These are phyloP conservation scores for Ditylenchus weischeri DNA, from an alignment of 2,888 invertebrate genomes.

Conservation along the genomic window DNA sequence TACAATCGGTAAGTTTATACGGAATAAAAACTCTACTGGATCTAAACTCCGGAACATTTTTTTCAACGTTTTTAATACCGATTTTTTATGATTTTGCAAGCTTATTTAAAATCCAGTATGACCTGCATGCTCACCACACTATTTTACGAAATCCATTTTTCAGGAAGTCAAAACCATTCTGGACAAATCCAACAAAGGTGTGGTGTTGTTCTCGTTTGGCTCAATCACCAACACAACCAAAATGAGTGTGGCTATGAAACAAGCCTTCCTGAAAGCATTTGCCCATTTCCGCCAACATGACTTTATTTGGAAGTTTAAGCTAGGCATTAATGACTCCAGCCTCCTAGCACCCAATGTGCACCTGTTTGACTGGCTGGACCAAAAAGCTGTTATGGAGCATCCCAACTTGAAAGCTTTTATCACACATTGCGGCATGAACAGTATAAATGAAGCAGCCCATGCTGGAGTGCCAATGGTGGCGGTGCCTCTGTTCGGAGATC, in stretches of 20 bases:
- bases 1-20: not conserved
- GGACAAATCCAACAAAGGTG: slow-evolving; percentile 21
- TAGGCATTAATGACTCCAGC: slow-evolving; percentile 13
- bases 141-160: not conserved
- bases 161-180: slow-evolving; percentile 18
- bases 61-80: too few relatives aligned
- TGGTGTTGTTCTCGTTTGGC: slow-evolving; percentile 31
- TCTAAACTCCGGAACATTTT: too few relatives aligned
- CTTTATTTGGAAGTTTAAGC: slow-evolving; percentile 29
- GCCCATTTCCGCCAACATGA: slow-evolving; percentile 28
- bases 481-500: slow-evolving; percentile 12
- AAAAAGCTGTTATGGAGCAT: slow-evolving; percentile 2
- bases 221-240: slow-evolving; percentile 27
- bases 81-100: too few relatives aligned
- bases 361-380: slow-evolving; percentile 3
- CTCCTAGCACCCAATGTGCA: slow-evolving; percentile 12
- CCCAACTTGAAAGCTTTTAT: not conserved
- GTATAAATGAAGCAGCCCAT: slow-evolving; percentile 9
- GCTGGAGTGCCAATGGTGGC: slow-evolving; percentile 9
- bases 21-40: too few relatives aligned
- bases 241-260: slow-evolving; percentile 11
- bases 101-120: too few relatives aligned
- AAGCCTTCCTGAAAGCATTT: slow-evolving; percentile 19
- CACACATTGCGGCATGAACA: slow-evolving; percentile 8
- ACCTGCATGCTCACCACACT: too few relatives aligned